Base-by-base conservation (phyloP, 2,888 invertebrate species). In the Ornithoptera alexandrae region DNA sequence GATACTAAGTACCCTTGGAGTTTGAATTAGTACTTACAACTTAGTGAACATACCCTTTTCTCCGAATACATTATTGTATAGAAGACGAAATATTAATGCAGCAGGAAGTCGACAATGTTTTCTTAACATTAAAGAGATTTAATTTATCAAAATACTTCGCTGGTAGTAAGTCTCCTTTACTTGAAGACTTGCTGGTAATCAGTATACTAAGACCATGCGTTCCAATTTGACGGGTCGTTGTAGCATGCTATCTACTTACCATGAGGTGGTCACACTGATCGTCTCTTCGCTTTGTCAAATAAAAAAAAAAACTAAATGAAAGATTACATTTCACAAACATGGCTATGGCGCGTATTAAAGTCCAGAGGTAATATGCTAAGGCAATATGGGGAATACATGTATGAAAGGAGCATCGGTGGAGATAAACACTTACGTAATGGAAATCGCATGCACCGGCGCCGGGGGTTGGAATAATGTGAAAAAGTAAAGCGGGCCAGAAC, bases 371-470 rank as follows among this genome's bases (percentile, higher is more conserved):
- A 69, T 67, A 70, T 67, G 70, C 56, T 67, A 70, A 70, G 67
- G 67, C 63, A 64, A 67, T 64, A 70, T 61, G 63, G 56, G 61
- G 62, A 67, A 67, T 70, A 70, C 66, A 67, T 39, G 67, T 66
- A 66, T 24, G 62, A 57, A 62, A 58, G 65, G 42, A 68, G 63
- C 64, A 84, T 86, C 87, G 85, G 87, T 87, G 87, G 85, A 85
- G 87, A 88, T 87, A 88, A 89, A 89, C 88, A 89, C 85, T 88
- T 86, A 85, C 82, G 84, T 89, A 90, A 90, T 89, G 87, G 86
- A 80, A 79, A 84, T 81, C 80, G 81, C 81, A 82, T 84, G 83
- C 79, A 80, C 75, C 76, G 73, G 73, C 46, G 42, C 50, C 24
- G 70, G 66, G 57, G 60, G 36, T 60, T 62, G 64, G 71, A 68